Percentiles rank a stretch among this genome's conserved stretches.
phyloP scores from a whole-genome alignment of 2,797 vertebrate genomes.

The Labeo calbasu region DNA sequence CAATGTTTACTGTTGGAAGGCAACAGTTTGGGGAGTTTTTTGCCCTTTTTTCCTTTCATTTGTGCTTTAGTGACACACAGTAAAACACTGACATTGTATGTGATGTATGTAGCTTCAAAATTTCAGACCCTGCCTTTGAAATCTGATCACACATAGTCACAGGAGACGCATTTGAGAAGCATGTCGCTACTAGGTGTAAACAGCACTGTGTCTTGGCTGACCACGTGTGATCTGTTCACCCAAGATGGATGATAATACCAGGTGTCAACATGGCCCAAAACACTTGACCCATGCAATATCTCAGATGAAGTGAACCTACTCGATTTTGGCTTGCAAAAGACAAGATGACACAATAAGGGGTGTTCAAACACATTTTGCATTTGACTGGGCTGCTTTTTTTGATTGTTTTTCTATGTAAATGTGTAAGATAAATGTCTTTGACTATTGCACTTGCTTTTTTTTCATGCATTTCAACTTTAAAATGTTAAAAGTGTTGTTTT shows the following conservation, averaged over 20 bases:
- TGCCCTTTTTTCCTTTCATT: not conserved
- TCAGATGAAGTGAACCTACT: not conserved
- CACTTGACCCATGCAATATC: not conserved
- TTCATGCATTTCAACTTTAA: not conserved
- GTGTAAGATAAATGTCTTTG: not conserved
- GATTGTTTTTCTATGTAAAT: not conserved
- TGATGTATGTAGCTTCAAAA: slow-evolving; percentile 7
- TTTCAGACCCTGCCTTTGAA: slow-evolving; percentile 23
- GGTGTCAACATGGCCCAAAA: slow-evolving; percentile 19
- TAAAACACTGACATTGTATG: not conserved
- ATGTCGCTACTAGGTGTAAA: slow-evolving; percentile 17
- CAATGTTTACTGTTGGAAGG: not conserved
- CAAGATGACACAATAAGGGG: not conserved
- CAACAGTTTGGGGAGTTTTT: not conserved
- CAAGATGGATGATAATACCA: slow-evolving; percentile 16
- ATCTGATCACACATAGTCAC: slow-evolving; percentile 25
- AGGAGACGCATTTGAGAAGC: slow-evolving; percentile 14
- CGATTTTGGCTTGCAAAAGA: not conserved
- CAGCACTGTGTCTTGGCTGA: slow-evolving; percentile 25
- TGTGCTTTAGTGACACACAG: not conserved
- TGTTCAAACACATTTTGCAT: not conserved
- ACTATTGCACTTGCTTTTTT: not conserved
- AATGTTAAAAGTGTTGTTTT: not conserved
- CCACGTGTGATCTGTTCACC: slow-evolving; percentile 3
- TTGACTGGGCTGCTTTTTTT: not conserved